phyloP scores from a whole-genome alignment of 2,888 invertebrate species.

The Eilema caniola region DNA sequence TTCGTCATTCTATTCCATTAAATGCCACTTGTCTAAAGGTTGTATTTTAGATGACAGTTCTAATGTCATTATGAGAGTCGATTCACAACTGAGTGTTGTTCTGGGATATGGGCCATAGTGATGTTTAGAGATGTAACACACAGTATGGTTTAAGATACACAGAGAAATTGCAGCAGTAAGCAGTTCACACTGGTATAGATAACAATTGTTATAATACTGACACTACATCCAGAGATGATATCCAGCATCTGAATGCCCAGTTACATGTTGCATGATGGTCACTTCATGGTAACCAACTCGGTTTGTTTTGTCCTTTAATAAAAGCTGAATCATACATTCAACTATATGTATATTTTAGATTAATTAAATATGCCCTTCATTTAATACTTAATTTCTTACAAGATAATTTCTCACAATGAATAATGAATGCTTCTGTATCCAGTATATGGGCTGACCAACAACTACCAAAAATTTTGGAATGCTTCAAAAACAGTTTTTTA shows the following conservation, averaged over 20 bases:
- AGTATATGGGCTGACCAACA: constrained; percentile 33
- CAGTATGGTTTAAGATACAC: background rate
- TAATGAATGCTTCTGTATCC: constrained; percentile 23
- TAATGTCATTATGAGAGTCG: no score
- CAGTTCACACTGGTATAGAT: constrained; percentile 40
- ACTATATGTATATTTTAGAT: constrained; percentile 12
- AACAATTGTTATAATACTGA: constrained; percentile 62
- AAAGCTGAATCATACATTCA: constrained; percentile 5
- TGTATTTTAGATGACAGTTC: no score
- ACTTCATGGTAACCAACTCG: constrained; percentile 6
- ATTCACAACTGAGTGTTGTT: no score
- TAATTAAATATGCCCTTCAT: constrained; percentile 13
- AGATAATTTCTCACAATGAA: constrained; percentile 33
- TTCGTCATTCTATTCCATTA: no score
- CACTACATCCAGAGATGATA: constrained; percentile 39
- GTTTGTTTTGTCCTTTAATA: background rate
- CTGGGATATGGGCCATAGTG: background rate
- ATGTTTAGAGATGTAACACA: background rate
- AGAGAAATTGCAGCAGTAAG: constrained; percentile 26
- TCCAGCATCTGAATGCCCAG: background rate
- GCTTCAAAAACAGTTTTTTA: constrained; percentile 46
- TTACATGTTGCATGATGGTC: constrained; percentile 3
- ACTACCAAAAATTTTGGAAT: constrained; percentile 60
- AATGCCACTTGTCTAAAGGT: no score
- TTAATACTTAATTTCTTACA: constrained; percentile 26